Evolutionary conservation across 2,797 vertebrate species (phyloP), one percentile per base, ranked within the genome.

Genomic region (Brachymystax lenok): DNA sequence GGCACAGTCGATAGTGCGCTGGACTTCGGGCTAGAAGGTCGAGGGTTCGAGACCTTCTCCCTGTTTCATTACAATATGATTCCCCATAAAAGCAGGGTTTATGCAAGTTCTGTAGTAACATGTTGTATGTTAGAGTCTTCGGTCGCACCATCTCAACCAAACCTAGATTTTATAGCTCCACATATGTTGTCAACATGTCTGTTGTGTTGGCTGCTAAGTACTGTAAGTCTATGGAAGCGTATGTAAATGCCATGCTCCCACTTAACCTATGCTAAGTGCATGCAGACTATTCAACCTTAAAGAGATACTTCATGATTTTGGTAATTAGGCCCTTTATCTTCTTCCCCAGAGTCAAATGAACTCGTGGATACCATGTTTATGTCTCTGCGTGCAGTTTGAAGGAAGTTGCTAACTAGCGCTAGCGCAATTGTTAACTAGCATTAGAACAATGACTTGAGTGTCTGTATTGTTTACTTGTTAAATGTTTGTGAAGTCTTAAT

Each of bases 221-320:
- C 56, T 21, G 14, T 59, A 21, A 59, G 56, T 59, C 5, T 59
- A 21, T 59, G 1, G 21, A 59, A 59, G 56, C n/a, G 2, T 19
- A 59, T 59, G n/a, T 59, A 59, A 59, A n/a, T 59, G 56, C 7
- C 56, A 59, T 59, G 56, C 56, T 59, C n/a, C 56, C 56, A 59
- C 56, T 59, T 59, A 59, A 59, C 56, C 56, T 59, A 59, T n/a
- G n/a, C n/a, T 59, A 59, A 59, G 56, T 59, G 56, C n/a, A 59
- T 21, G n/a, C 56, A 21, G n/a, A 59, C 56, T 21, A n/a, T 59
- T 59, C 56, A 59, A 6, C 19, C 56, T n/a, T 59, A 21, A 59
- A 59, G 56, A n/a, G 8, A n/a, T n/a, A n/a, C 8, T 59, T 21
- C 56, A 0, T 0, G 19, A 59, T 59, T 59, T 59, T 59, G 10